A percentile compares a stretch with the other conserved stretches of the same genome.
Conservation (phyloP, 2,113 vertebrate genomes). For the Syngnathoides biaculeatus region DNA sequence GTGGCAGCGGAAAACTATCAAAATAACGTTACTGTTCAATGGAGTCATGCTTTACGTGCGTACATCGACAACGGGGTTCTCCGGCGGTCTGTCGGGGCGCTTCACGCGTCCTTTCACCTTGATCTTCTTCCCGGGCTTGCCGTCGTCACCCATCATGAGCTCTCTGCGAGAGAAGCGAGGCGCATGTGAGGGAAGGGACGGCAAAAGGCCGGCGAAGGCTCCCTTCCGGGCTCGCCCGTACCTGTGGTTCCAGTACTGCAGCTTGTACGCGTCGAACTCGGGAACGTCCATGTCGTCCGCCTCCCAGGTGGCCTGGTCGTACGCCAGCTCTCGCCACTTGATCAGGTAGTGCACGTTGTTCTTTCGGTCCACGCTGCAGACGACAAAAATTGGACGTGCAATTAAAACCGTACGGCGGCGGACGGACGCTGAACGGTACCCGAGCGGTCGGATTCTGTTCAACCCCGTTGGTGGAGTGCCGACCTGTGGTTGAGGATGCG, state of each 20-base stretch:
- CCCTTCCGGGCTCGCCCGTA: slow-evolving; percentile 13
- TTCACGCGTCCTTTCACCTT: slow-evolving; percentile 85
- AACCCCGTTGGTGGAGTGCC: neutral
- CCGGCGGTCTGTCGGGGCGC: slow-evolving; percentile 87
- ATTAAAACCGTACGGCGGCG: neutral
- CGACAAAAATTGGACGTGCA: neutral
- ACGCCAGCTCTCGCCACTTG: slow-evolving; percentile 90
- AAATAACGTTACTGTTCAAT: no score
- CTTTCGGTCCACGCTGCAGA: slow-evolving; percentile 87
- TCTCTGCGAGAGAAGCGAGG: slow-evolving; percentile 71
- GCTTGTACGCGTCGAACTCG: slow-evolving; percentile 85
- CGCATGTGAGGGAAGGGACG: neutral
- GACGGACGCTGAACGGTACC: neutral
- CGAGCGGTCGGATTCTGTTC: no score
- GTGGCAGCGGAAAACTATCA: neutral
- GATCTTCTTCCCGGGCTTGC: slow-evolving; percentile 88
- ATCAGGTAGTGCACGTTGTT: slow-evolving; percentile 94
- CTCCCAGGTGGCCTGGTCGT: slow-evolving; percentile 96
- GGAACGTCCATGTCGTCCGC: slow-evolving; percentile 90
- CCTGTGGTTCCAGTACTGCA: slow-evolving; percentile 96
- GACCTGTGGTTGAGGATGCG: slow-evolving; percentile 96
- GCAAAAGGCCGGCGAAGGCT: no score
- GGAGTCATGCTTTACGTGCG: slow-evolving; percentile 43
- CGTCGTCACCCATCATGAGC: slow-evolving; percentile 96
- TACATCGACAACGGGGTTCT: slow-evolving; percentile 92